Evolutionary conservation across 2,113 vertebrate genomes (phyloP), one percentile per base, ranked within the genome.

Genomic region (Chaenogobius annularis): DNA sequence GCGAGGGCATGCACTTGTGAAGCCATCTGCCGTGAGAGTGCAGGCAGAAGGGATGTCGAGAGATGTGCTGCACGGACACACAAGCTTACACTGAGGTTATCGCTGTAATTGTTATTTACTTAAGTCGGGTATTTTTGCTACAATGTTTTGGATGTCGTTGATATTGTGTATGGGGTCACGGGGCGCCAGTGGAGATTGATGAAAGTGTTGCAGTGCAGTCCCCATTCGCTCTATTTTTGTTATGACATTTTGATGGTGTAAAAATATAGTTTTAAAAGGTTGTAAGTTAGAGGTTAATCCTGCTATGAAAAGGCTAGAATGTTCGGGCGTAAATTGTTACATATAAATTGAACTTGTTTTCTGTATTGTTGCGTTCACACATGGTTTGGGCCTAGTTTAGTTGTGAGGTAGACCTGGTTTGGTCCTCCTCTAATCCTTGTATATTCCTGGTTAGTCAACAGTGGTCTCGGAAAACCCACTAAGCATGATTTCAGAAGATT

Each of bases 1-100:
- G 88, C 70, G 88, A 85, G 83, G 84, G 86, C 80, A 83, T 79
- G 80, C 70, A 84, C 69, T 88, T 84, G 85, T 80, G 86, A 91
- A 91, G 89, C 92, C 92, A 93, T 93, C 92, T 93, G 92, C 87
- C 84, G 84, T 84, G 90, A 91, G 85, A 90, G 85, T 72, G 87
- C 88, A 85, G 84, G 85, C 90, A 89, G 90, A 88, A 79, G 79
- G 81, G 35, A 19, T 3, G 15, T 83, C 79, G 79, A n/a, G 80
- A 87, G 78, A 83, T 82, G 77, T 80, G 81, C 77, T 72, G 70
- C 68, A 78, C 7, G 37, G 55, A 80, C 78, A 75, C 80, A 74
- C 78, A 67, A 71, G 73, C 80, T 77, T 61, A 59, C 70, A 71
- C 80, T 80, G 83, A 17, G 70, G 81, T 78, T 86, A n/a, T 11